Evolutionary conservation across 2,113 vertebrate species (phyloP).

Genomic region (Hemiprocne comata): DNA sequence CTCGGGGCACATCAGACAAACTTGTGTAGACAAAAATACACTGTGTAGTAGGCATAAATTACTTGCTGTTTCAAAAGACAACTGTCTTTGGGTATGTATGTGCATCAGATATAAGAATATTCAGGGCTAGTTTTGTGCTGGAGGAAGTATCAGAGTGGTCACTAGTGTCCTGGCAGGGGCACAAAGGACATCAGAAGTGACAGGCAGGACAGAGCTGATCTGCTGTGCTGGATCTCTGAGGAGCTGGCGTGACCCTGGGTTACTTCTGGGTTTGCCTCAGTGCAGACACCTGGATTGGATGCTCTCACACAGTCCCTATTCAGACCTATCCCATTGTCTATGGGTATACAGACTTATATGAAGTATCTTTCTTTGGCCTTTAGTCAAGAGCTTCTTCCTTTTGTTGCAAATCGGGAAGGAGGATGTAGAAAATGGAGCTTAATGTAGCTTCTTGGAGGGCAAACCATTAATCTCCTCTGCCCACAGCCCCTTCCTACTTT

Average conservation of each 20-base stretch:
- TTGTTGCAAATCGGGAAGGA: not conserved
- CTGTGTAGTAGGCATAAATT: not conserved
- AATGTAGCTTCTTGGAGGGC: not conserved
- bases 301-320: not conserved
- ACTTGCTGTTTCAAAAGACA: not conserved
- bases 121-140: not conserved
- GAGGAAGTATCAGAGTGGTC: not conserved
- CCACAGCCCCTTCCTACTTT: not conserved
- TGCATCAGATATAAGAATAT: not conserved
- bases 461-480: not conserved
- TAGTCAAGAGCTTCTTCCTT: conserved; percentile 27
- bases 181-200: not conserved
- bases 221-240: not conserved
- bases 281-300: not conserved
- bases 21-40: not conserved
- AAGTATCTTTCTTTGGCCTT: not conserved
- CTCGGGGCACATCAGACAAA: not conserved
- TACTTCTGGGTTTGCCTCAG: not conserved
- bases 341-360: not conserved
- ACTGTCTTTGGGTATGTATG: not conserved
- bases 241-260: not conserved
- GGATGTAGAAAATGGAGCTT: not conserved
- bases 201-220: not conserved
- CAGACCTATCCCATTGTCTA: not conserved
- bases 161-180: accelerated